Conservation (phyloP, 1,140 invertebrate species). For the Papilio machaon region DNA sequence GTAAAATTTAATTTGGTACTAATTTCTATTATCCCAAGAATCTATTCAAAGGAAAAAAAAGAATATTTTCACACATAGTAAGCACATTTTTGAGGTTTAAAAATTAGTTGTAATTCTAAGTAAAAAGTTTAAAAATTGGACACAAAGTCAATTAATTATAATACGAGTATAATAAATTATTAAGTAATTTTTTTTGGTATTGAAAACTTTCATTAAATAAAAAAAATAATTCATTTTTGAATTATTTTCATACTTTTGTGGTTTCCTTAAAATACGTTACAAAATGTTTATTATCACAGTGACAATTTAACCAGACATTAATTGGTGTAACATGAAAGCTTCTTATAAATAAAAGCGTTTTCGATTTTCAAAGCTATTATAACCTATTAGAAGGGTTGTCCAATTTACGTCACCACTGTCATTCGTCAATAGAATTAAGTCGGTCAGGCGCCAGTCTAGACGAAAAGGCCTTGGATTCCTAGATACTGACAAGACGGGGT, state of each 20-base stretch:
- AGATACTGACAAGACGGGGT: neutral
- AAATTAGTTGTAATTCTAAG: neutral
- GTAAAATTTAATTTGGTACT: neutral
- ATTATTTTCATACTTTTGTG: no score
- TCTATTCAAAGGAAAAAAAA: neutral
- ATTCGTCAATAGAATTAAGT: neutral
- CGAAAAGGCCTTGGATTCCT: neutral
- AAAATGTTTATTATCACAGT: neutral
- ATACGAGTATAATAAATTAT: no score
- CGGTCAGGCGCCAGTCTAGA: neutral
- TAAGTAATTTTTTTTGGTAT: no score
- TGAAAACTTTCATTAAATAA: no score
- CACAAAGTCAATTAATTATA: no score
- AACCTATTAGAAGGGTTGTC: neutral
- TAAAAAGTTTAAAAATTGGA: no score
- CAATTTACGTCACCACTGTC: slow-evolving; percentile 7
- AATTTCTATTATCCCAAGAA: neutral
- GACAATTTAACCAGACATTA: neutral
- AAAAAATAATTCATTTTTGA: no score
- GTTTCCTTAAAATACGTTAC: no score
- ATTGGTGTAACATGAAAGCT: slow-evolving; percentile 6
- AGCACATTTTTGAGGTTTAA: neutral
- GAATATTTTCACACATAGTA: neutral
- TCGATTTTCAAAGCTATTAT: slow-evolving; percentile 11
- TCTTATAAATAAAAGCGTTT: neutral